phyloP scores from a whole-genome alignment of 1,140 invertebrate genomes.

The Drosophila pruinosa region DNA sequence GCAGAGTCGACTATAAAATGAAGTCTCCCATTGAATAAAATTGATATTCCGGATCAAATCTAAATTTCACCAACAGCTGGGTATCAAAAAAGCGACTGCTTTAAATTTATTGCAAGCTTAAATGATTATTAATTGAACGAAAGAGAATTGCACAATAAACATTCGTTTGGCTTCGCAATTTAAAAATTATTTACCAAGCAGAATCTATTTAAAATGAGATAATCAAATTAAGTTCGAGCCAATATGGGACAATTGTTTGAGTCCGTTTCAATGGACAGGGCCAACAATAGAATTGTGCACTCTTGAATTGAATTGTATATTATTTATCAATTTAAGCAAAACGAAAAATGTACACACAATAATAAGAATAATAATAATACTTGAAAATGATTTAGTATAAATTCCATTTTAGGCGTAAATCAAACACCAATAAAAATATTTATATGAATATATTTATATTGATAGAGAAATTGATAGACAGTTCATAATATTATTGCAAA shows the following conservation, averaged over 20 bases:
- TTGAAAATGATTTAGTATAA: slow-evolving; percentile 48
- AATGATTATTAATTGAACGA: slow-evolving; percentile 42
- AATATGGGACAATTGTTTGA: too few relatives aligned
- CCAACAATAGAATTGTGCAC: slow-evolving; percentile 31
- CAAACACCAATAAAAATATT: slow-evolving; percentile 64
- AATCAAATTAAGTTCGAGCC: slow-evolving; percentile 46
- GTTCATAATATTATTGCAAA: slow-evolving; percentile 61
- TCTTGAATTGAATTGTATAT: slow-evolving; percentile 7
- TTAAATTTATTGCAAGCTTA: neutral
- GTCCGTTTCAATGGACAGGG: too few relatives aligned
- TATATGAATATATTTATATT: slow-evolving; percentile 45
- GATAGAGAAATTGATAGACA: slow-evolving; percentile 39
- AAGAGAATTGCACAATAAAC: slow-evolving; percentile 11
- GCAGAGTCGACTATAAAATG: neutral
- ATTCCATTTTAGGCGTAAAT: slow-evolving; percentile 62
- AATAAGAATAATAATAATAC: neutral
- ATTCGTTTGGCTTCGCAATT: neutral
- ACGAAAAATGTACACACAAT: neutral
- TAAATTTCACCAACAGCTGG: neutral
- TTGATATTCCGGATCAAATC: too few relatives aligned
- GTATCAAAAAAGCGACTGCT: neutral
- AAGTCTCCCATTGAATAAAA: neutral
- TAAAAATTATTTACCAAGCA: slow-evolving; percentile 42
- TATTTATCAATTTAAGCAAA: neutral
- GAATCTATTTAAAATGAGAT: slow-evolving; percentile 59